Conservation (phyloP, 2,113 vertebrate genomes). For the Diphyllodes magnificus region DNA sequence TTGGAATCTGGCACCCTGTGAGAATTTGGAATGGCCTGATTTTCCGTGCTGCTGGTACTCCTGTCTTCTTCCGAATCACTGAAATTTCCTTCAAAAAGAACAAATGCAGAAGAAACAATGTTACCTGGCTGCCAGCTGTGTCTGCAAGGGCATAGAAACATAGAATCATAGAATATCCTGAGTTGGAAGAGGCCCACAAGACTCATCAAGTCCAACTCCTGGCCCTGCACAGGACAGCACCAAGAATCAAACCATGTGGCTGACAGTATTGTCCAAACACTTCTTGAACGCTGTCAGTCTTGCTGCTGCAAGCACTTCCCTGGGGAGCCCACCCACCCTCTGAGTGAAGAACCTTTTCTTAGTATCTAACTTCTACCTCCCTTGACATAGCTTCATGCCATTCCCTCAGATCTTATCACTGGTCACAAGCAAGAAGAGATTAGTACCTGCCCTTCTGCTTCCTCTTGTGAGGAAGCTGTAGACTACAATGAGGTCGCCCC, state of each 20-base stretch:
- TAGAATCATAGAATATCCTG: neutral
- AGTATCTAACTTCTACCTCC: neutral
- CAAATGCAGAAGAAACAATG: neutral
- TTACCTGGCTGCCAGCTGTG: neutral
- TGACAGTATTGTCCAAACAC: neutral
- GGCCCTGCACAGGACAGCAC: neutral
- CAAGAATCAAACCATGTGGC: neutral
- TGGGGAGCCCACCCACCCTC: neutral
- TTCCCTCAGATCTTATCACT: neutral
- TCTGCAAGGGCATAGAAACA: neutral
- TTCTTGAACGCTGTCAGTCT: neutral
- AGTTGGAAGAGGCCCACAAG: neutral
- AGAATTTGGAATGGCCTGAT: constrained; percentile 62
- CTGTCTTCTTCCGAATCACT: constrained; percentile 78
- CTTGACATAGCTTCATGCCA: neutral
- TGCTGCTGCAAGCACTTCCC: neutral
- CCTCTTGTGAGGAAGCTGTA: neutral
- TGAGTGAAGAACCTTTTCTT: neutral
- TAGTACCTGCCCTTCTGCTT: neutral
- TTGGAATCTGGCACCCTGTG: constrained; percentile 67
- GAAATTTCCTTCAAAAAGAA: constrained; percentile 65
- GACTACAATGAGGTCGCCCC: neutral
- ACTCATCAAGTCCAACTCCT: neutral
- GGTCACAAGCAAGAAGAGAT: neutral
- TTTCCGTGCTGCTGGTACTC: constrained; percentile 57